Evolutionary conservation across 92 coral and sea anemone species (phyloP), one percentile per base, ranked within the genome.

Genomic region (Palythoa heliodiscus): DNA sequence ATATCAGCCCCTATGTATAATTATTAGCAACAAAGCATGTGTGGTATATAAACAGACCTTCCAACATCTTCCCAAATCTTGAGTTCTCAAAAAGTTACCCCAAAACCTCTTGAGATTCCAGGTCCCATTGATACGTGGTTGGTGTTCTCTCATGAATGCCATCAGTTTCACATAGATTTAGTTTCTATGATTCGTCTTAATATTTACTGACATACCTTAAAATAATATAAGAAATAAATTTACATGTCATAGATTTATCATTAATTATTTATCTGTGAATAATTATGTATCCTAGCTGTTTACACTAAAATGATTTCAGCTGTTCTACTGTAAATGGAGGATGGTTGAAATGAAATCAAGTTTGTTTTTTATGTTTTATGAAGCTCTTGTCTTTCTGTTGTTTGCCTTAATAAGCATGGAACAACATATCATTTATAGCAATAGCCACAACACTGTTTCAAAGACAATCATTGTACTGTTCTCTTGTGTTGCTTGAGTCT

Each of bases 341-440:
- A 69, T 69, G 73, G 20, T 69, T 22, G 47, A 25, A 37, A 69
- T 29, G 47, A 69, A 69, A 69, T 69, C 73, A 69, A 69, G 73
- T 69, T 25, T 29, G 73, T 69, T 6, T 13, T 12, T 67, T 2
- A 35, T 22, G 7, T 24, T 25, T 25, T 29, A 25, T 69, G 14
- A 69, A 37, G 9, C 25, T 25, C 19, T 13, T 3, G 16, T 11
- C 12, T 29, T 25, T 69, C 29, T 69, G 22, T n/a, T 63, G 69
- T 63, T 63, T n/a, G 23, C 20, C 10, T 19, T 63, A 63, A 3
- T 11, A 10, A 63, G 11, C 7, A 63, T 19, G 24, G 22, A 69
- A 25, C 40, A 69, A 29, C 5, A 22, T 69, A 13, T 67, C 38
- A 67, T 12, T 25, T 29, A 5, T 5, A 58, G 19, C 24, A n/a